Evolutionary conservation across 2,113 vertebrate genomes (phyloP).

Genomic region (Hoplias malabaricus): DNA sequence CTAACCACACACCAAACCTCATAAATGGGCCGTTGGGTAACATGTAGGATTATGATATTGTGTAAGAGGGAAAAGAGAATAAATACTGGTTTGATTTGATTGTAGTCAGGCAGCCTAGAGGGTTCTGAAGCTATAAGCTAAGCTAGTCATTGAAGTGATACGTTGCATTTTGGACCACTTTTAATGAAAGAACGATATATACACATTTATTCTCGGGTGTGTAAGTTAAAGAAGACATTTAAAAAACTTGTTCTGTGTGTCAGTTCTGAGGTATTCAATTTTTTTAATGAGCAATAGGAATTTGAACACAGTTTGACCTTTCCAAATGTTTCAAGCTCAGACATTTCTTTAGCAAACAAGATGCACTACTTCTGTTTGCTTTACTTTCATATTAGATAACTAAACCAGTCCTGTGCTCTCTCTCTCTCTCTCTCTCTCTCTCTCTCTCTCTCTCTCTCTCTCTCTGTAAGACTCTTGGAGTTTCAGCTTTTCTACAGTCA

Average conservation of each 20-base stretch:
- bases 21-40: background rate
- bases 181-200: background rate
- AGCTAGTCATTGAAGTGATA: background rate
- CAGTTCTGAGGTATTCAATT: background rate
- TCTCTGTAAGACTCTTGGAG: background rate
- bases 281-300: background rate
- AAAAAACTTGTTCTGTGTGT: background rate
- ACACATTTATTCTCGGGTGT: background rate
- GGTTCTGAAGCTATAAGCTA: background rate
- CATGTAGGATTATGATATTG: too few relatives aligned
- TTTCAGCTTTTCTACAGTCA: conserved; percentile 7
- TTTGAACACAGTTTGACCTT: background rate
- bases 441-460: background rate
- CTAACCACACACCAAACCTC: too few relatives aligned
- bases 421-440: background rate
- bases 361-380: conserved; percentile 25
- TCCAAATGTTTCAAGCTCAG: conserved; percentile 5
- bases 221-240: background rate
- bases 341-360: conserved; percentile 16
- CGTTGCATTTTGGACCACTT: background rate
- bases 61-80: too few relatives aligned
- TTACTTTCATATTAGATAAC: conserved; percentile 7
- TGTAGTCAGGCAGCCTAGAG: too few relatives aligned
- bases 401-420: background rate
- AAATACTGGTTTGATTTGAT: too few relatives aligned